Conservation (phyloP, 2,888 invertebrate genomes). For the Rhagophthalmus giganteus region DNA sequence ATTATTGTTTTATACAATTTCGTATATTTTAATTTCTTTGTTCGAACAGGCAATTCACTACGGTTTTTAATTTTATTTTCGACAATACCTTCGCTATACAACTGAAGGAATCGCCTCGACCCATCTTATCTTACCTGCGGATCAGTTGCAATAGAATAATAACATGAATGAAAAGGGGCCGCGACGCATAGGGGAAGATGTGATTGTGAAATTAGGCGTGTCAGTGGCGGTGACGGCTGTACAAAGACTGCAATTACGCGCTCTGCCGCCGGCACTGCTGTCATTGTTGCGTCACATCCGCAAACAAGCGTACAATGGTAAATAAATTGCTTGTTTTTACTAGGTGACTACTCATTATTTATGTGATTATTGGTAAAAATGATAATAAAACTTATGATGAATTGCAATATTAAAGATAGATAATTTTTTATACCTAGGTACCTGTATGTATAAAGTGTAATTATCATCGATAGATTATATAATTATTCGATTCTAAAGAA, state of each 20-base stretch:
- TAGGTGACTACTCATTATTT: slow-evolving; percentile 28
- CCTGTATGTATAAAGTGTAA: too few relatives aligned
- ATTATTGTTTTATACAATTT: too few relatives aligned
- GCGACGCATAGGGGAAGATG: slow-evolving; percentile 35
- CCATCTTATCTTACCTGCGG: slow-evolving; percentile 19
- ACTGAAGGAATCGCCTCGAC: too few relatives aligned
- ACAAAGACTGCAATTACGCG: slow-evolving; percentile 57
- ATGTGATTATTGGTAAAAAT: slow-evolving; percentile 23
- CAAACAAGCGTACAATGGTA: slow-evolving; percentile 43
- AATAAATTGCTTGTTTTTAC: slow-evolving; percentile 38
- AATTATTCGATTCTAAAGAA: too few relatives aligned
- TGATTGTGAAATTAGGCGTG: slow-evolving; percentile 57
- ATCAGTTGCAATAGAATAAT: slow-evolving; percentile 24
- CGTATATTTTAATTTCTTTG: too few relatives aligned
- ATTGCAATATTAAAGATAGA: not conserved
- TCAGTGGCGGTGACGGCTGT: slow-evolving; percentile 55
- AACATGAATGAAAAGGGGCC: slow-evolving; percentile 25
- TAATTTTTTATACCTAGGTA: not conserved
- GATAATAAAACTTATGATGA: slow-evolving; percentile 21
- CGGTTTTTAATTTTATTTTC: too few relatives aligned
- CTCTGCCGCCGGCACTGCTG: slow-evolving; percentile 51
- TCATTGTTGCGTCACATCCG: slow-evolving; percentile 52
- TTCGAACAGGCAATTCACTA: too few relatives aligned
- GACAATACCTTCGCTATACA: too few relatives aligned
- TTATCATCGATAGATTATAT: too few relatives aligned